Evolutionary conservation across 2,797 vertebrate genomes (phyloP).

Genomic region (Lepus townsendii): DNA sequence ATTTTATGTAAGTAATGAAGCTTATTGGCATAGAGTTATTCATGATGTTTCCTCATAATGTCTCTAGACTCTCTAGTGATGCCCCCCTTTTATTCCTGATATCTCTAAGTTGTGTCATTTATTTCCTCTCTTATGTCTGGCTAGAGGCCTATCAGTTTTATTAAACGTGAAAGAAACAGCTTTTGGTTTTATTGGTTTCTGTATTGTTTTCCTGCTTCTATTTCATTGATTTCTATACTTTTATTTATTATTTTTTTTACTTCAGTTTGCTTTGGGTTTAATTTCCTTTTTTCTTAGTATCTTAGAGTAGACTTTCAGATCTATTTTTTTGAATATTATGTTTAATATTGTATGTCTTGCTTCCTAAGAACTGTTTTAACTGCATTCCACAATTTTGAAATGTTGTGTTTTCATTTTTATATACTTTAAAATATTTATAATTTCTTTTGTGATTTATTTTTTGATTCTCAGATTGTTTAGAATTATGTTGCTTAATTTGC

Average conservation of each 20-base stretch:
- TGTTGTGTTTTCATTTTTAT: not conserved
- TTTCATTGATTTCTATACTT: slow-evolving; percentile 16
- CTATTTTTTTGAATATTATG: not conserved
- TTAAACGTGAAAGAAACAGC: slow-evolving; percentile 48
- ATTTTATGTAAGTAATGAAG: slow-evolving; percentile 2
- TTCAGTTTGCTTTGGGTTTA: slow-evolving; percentile 26
- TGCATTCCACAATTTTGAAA: not conserved
- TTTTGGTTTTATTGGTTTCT: slow-evolving; percentile 60
- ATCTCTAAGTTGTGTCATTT: slow-evolving; percentile 15
- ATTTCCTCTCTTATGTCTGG: not conserved
- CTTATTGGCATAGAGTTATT: slow-evolving; percentile 20
- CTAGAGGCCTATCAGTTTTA: slow-evolving; percentile 54
- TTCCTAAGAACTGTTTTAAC: not conserved
- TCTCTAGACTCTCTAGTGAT: not conserved
- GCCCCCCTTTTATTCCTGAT: not conserved
- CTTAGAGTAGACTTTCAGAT: not conserved
- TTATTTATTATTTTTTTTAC: slow-evolving; percentile 31
- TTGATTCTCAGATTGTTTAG: slow-evolving; percentile 16
- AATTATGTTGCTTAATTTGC: slow-evolving; percentile 7
- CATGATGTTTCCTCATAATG: not conserved
- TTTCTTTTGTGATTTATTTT: not conserved
- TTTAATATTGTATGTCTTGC: not conserved
- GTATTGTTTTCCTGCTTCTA: slow-evolving; percentile 14
- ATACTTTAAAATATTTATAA: slow-evolving; percentile 28
- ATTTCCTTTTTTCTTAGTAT: slow-evolving; percentile 38